These are phyloP conservation scores for Mylabris sibirica DNA, from an alignment of 2,888 invertebrate genomes.

Conservation along the genomic window DNA sequence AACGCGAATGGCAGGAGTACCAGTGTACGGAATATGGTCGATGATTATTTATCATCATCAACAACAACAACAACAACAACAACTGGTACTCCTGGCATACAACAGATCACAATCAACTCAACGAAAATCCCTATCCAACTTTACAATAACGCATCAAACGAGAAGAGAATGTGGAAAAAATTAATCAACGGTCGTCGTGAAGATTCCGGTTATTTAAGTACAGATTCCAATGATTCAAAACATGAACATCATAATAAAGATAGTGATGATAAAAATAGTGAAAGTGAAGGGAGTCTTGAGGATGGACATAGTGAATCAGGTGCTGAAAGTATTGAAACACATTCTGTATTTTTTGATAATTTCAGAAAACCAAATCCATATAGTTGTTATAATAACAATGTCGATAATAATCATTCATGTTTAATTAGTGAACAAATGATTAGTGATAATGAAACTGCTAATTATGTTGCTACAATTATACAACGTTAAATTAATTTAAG, in stretches of 20 bases:
- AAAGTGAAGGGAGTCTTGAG: slow-evolving; percentile 80
- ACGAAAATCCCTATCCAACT: slow-evolving; percentile 41
- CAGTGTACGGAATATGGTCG: slow-evolving; percentile 48
- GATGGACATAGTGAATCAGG: slow-evolving; percentile 88
- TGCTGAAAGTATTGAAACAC: slow-evolving; percentile 85
- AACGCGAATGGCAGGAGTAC: slow-evolving; percentile 73
- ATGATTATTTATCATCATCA: slow-evolving; percentile 11
- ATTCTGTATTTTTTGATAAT: slow-evolving; percentile 85
- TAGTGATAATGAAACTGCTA: slow-evolving; percentile 63
- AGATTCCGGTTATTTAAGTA: slow-evolving; percentile 87
- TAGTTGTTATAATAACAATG: slow-evolving; percentile 55
- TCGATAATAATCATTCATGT: slow-evolving; percentile 46
- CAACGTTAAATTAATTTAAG: slow-evolving; percentile 28
- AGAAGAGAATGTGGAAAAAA: slow-evolving; percentile 44
- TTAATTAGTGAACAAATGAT: slow-evolving; percentile 50
- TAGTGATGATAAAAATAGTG: slow-evolving; percentile 62
- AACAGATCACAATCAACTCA: background rate
- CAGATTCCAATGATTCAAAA: slow-evolving; percentile 76
- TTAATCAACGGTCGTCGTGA: slow-evolving; percentile 57
- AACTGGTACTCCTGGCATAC: slow-evolving; percentile 31
- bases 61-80: too few species aligned
- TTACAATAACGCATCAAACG: slow-evolving; percentile 38
- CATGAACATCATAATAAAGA: slow-evolving; percentile 50
- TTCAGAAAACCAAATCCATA: slow-evolving; percentile 59
- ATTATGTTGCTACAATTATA: slow-evolving; percentile 57